Base-by-base conservation (phyloP, 1,140 invertebrate genomes). In the Lysiphlebus fabarum region DNA sequence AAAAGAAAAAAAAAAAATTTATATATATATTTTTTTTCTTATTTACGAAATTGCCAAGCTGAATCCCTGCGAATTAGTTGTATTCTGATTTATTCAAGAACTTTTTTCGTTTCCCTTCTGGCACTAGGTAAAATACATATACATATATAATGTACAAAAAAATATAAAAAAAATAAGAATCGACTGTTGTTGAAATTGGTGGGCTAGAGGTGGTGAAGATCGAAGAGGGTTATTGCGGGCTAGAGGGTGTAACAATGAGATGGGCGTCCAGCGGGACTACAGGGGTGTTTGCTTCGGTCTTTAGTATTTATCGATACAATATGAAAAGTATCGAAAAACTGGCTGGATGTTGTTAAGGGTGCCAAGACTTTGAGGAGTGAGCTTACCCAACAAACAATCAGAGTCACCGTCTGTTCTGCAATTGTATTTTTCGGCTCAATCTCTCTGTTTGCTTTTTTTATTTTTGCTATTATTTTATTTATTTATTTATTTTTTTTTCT, bases 21-120 rank as follows among this genome's bases (percentile, higher is more conserved):
- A n/a, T n/a, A 43, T 58, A 17, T 45, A 49, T 49, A 36, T 36
- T 36, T 38, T 51, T 51, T 37, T 36, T 7, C 47, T 33, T 17
- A 26, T 26, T 55, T 55, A 9, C 11, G 33, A 54, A 54, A 59
- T 59, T 47, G 51, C 42, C 42, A 47, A 40, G 48, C 45, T 36
- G 12, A 48, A 59, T 59, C 51, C 58, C 36, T 8, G 36, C 40
- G 58, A 59, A 59, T 59, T 59, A 59, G 58, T 54, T 36, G 53
- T 12, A 33, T 43, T 47, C 43, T 53, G 58, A 59, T 59, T 59
- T 54, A 59, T 59, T 59, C 38, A 47, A 8, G 42, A 59, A 59
- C 33, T 59, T 59, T 54, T 40, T 42, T 53, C 53, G 37, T 49
- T 33, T 12, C 43, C 37, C 42, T 49, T 58, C 10, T 53, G 38